Percentiles rank a stretch among this genome's conserved stretches.
Evolutionary conservation across 1,140 invertebrate genomes (phyloP).

Genomic region (Drosophila busckii): DNA sequence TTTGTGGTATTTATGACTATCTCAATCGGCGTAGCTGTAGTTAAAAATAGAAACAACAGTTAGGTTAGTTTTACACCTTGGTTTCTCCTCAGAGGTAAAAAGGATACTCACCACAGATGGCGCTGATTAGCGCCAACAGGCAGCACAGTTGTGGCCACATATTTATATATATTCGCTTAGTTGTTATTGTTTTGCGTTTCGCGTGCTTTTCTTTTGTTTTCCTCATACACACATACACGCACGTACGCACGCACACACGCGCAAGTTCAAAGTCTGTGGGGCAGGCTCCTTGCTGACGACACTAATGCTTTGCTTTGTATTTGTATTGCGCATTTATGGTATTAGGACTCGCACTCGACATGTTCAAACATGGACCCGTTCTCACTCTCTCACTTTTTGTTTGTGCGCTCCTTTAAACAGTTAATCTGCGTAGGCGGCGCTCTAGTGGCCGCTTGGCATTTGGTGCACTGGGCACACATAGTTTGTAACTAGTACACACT

Average conservation of each 20-base stretch:
- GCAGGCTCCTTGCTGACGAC: slow-evolving; percentile 6
- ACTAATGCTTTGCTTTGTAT: slow-evolving; percentile 55
- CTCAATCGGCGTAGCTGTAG: slow-evolving; percentile 53
- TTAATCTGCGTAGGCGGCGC: slow-evolving; percentile 13
- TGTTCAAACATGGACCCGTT: slow-evolving; percentile 21
- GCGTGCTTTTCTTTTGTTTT: slow-evolving; percentile 67
- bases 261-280: slow-evolving; percentile 63
- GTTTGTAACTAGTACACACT: background rate
- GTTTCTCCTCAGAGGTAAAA: background rate
- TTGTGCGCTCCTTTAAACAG: slow-evolving; percentile 34
- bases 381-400: slow-evolving; percentile 42
- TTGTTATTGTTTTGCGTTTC: slow-evolving; percentile 49
- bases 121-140: slow-evolving; percentile 42
- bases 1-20: slow-evolving; percentile 49
- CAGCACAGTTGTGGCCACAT: slow-evolving; percentile 44
- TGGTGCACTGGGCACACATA: slow-evolving; percentile 19
- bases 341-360: slow-evolving; percentile 42
- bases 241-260: slow-evolving; percentile 12
- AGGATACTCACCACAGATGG: slow-evolving; percentile 43
- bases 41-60: slow-evolving; percentile 7
- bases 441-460: slow-evolving; percentile 17
- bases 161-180: slow-evolving; percentile 23
- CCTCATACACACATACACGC: slow-evolving; percentile 34
- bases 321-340: slow-evolving; percentile 63
- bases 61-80: slow-evolving; percentile 60